Evolutionary conservation across 2,797 vertebrate species (phyloP).

Genomic region (Anisognathus igniventris): DNA sequence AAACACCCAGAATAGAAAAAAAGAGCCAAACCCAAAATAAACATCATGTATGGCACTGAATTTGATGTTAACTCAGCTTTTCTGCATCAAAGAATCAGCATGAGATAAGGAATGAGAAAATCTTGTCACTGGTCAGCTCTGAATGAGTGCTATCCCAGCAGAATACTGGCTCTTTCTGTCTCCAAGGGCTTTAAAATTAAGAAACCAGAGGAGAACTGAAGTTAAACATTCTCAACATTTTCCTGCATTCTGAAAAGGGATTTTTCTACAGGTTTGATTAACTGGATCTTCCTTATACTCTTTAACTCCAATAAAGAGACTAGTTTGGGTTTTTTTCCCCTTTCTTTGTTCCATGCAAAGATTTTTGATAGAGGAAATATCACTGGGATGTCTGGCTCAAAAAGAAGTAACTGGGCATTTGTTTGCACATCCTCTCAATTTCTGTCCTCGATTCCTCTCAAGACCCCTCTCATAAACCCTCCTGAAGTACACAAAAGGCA

Average conservation of each 20-base stretch:
- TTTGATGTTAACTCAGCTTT: neutral
- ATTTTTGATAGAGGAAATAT: neutral
- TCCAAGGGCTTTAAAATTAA: neutral
- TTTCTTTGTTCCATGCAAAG: neutral
- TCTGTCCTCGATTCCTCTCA: neutral
- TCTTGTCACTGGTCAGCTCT: neutral
- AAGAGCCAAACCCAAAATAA: neutral
- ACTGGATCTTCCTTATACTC: neutral
- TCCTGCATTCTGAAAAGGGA: neutral
- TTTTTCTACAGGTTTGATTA: neutral
- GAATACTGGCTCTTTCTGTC: constrained; percentile 28
- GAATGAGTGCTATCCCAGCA: neutral
- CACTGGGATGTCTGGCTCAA: neutral
- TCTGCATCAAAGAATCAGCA: neutral
- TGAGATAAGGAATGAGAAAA: neutral
- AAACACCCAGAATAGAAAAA: constrained; percentile 66
- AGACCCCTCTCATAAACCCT: constrained; percentile 71
- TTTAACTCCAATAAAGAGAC: neutral
- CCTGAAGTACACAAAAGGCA: constrained; percentile 73
- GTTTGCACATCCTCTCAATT: neutral
- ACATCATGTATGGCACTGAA: neutral
- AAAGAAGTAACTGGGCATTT: neutral
- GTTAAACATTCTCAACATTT: neutral
- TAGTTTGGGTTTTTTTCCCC: neutral
- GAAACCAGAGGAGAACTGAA: neutral